A percentile compares a stretch with the other conserved stretches of the same genome.
phyloP scores from a whole-genome alignment of 2,888 invertebrate species.

The Monochamus alternatus region DNA sequence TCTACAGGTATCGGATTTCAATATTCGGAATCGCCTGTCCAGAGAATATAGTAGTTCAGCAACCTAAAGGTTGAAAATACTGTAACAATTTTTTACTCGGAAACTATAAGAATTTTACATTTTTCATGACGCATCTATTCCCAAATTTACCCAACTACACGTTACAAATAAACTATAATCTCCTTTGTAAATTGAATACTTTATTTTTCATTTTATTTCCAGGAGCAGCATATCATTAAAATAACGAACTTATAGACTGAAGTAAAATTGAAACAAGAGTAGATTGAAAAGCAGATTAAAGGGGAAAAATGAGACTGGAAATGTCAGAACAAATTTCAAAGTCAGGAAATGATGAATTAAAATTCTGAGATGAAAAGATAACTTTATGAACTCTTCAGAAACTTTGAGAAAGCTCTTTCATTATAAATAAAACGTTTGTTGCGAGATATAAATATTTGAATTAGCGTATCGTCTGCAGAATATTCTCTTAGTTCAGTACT shows the following conservation, averaged over 20 bases:
- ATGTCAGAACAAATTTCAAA: constrained; percentile 47
- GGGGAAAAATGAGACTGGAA: constrained; percentile 49
- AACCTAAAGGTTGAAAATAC: too few species aligned
- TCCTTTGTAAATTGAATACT: not conserved
- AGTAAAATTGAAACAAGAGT: constrained; percentile 48
- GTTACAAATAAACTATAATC: not conserved
- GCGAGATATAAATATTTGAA: constrained; percentile 35
- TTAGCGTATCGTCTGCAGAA: constrained; percentile 4
- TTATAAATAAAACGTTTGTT: constrained; percentile 26
- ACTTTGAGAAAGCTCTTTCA: constrained; percentile 6
- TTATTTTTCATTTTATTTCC: not conserved
- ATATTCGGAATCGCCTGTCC: too few species aligned
- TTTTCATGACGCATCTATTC: too few species aligned
- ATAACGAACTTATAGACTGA: constrained; percentile 43
- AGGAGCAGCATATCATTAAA: constrained; percentile 5
- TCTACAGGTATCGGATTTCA: too few species aligned
- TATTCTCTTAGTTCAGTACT: not conserved
- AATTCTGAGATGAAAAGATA: constrained; percentile 45
- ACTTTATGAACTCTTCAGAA: constrained; percentile 33
- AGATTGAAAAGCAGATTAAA: constrained; percentile 51
- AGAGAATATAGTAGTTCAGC: too few species aligned
- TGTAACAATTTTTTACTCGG: too few species aligned
- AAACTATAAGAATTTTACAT: too few species aligned
- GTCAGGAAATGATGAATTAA: constrained; percentile 47
- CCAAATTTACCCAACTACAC: too few species aligned